Base-by-base conservation (phyloP, 2,888 invertebrate genomes). In the Coremacera marginata region DNA sequence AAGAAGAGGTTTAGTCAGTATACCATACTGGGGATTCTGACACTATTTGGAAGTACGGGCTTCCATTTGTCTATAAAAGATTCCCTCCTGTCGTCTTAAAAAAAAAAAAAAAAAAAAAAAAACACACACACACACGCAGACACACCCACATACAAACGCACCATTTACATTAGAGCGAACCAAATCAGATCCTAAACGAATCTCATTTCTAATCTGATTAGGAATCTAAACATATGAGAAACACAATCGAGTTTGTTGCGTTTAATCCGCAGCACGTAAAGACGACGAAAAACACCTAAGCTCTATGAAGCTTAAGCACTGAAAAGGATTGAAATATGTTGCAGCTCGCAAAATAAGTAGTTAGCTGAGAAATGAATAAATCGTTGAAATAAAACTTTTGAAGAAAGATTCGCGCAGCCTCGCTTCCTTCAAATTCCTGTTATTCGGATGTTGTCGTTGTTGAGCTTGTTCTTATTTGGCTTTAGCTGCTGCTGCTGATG, bases 391-490 rank as follows among this genome's bases (percentile, higher is more conserved):
- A 68, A 49, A 68, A 49, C 49, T 67, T 67, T 67, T 25, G 49
- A 34, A 68, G 51, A 27, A 16, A 68, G 49, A n/a, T 52, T 51
- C 51, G n/a, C 25, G 25, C 16, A 2, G 55, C 27, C 27, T 27
- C 51, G 68, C 27, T 68, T 25, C 25, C 67, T 67, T 67, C 49
- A 68, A 68, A 27, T 60, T 44, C 44, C 34, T 31, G 14, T 8
- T 63, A 63, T 4, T 52, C 51, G 68, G n/a, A n/a, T 77, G 57
- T 16, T 77, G 65, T 73, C 73, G 73, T 77, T 77, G 77, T 73
- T 51, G 37, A 31, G 75, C 37, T 34, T 79, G 70, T 65, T 81
- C 65, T 44, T 44, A 44, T 68, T 80, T 79, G 80, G 82, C 82
- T 83, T 81, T 82, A 77, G 81, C 51, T 65, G 19, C 65, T 60